A percentile compares a stretch with the other conserved stretches of the same genome.
Evolutionary conservation across 2,888 invertebrate species (phyloP).

Genomic region (Lepetodrilus schrolli): DNA sequence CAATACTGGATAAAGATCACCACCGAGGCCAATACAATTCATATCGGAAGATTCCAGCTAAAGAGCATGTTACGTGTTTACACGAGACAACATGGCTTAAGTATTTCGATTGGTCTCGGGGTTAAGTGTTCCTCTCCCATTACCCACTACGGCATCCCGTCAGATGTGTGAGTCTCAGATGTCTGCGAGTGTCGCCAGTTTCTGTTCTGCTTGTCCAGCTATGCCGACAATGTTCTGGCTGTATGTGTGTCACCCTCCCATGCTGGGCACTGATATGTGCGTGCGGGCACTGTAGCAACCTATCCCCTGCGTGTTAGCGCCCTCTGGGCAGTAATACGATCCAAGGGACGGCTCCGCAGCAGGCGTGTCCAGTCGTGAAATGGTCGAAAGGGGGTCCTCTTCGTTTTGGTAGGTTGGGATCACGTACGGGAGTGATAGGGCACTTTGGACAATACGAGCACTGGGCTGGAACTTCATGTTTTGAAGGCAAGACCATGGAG

Average conservation of each 20-base stretch:
- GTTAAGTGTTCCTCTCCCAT: too few relatives aligned
- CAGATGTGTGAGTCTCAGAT: too few relatives aligned
- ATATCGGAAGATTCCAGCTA: too few relatives aligned
- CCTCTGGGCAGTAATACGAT: conserved; percentile 9
- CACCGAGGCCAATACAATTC: too few relatives aligned
- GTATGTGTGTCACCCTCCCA: conserved; percentile 12
- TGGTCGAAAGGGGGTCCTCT: conserved; percentile 1
- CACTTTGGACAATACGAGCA: not conserved
- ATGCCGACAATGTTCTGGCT: not conserved
- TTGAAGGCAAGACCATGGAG: not conserved
- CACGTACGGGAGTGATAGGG: not conserved
- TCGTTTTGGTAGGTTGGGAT: not conserved
- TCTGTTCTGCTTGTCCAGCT: not conserved
- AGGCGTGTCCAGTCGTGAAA: conserved; percentile 7
- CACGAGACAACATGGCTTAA: too few relatives aligned
- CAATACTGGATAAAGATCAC: too few relatives aligned
- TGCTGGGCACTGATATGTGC: conserved; percentile 5
- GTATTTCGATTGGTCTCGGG: too few relatives aligned
- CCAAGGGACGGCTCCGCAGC: not conserved
- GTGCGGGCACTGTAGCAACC: not conserved
- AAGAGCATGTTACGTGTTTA: too few relatives aligned
- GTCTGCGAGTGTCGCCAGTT: not conserved
- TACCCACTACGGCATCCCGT: too few relatives aligned
- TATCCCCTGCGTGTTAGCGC: not conserved
- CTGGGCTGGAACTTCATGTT: not conserved